These are phyloP conservation scores for Eumeta japonica DNA, from an alignment of 1,140 invertebrate genomes.

Conservation along the genomic window DNA sequence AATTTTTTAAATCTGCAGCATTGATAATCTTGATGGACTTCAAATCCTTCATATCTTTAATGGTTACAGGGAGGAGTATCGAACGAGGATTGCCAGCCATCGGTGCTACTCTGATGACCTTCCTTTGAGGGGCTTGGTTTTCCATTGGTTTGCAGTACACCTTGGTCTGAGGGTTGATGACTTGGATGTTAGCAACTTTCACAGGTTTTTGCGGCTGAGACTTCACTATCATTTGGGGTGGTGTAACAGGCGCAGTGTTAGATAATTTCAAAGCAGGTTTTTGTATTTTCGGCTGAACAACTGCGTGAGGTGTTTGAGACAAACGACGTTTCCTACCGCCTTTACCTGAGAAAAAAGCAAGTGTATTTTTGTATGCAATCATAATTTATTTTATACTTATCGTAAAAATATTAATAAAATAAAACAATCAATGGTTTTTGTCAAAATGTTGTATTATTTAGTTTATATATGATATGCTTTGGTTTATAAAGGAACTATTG, in stretches of 20 bases:
- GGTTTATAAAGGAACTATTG: too few species aligned
- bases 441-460: neutral
- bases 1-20: conserved; percentile 58
- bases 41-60: conserved; percentile 68
- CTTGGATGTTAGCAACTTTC: conserved; percentile 45
- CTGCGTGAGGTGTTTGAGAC: conserved; percentile 34
- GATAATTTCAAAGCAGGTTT: conserved; percentile 32
- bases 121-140: conserved; percentile 43
- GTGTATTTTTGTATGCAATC: neutral
- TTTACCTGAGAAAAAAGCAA: conserved; percentile 23
- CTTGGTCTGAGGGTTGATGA: conserved; percentile 40
- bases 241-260: conserved; percentile 20
- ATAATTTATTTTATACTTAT: neutral
- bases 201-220: conserved; percentile 44
- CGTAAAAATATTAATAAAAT: neutral
- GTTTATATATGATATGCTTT: too few species aligned
- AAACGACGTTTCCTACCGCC: conserved; percentile 40
- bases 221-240: conserved; percentile 45
- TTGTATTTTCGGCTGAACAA: conserved; percentile 47
- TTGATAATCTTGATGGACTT: conserved; percentile 73
- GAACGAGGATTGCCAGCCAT: conserved; percentile 63
- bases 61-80: conserved; percentile 66
- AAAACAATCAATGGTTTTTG: neutral
- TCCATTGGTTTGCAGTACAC: conserved; percentile 46
- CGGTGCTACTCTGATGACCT: conserved; percentile 58